Evolutionary conservation across 2,888 invertebrate species (phyloP).

Genomic region (Apotomis turbidana): DNA sequence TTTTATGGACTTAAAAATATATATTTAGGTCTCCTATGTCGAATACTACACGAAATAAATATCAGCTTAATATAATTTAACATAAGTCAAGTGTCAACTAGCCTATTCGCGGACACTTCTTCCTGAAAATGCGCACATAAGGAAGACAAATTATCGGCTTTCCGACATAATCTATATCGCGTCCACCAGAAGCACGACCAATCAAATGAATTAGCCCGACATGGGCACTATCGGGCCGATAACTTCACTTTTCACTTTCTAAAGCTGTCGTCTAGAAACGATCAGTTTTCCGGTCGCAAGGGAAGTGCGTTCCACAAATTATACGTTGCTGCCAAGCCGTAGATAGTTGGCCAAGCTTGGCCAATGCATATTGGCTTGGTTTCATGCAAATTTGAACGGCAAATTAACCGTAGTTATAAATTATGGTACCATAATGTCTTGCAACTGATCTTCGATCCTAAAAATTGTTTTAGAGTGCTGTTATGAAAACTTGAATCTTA

Average conservation of each 20-base stretch:
- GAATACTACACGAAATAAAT: too few species aligned
- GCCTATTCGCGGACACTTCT: too few species aligned
- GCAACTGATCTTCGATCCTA: too few species aligned
- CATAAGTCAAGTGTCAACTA: too few species aligned
- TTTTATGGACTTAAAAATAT: too few species aligned
- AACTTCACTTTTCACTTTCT: slow-evolving; percentile 39
- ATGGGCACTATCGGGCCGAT: slow-evolving; percentile 24
- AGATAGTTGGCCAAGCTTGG: not conserved
- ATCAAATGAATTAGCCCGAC: slow-evolving; percentile 27
- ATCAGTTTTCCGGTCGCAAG: slow-evolving; percentile 35
- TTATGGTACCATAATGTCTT: too few species aligned
- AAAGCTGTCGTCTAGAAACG: slow-evolving; percentile 24
- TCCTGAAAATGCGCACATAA: not conserved
- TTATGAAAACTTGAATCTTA: too few species aligned
- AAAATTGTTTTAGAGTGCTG: too few species aligned
- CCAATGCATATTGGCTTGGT: not conserved
- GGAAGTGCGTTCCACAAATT: slow-evolving; percentile 36
- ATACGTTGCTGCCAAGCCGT: not conserved
- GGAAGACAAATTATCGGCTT: slow-evolving; percentile 7
- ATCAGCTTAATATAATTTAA: too few species aligned
- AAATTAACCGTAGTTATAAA: too few species aligned
- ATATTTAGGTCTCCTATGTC: too few species aligned
- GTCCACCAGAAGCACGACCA: slow-evolving; percentile 18
- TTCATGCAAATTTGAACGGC: too few species aligned
- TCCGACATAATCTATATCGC: slow-evolving; percentile 13